Conservation (phyloP, 2,113 vertebrate genomes). For the Heterochromis multidens region DNA sequence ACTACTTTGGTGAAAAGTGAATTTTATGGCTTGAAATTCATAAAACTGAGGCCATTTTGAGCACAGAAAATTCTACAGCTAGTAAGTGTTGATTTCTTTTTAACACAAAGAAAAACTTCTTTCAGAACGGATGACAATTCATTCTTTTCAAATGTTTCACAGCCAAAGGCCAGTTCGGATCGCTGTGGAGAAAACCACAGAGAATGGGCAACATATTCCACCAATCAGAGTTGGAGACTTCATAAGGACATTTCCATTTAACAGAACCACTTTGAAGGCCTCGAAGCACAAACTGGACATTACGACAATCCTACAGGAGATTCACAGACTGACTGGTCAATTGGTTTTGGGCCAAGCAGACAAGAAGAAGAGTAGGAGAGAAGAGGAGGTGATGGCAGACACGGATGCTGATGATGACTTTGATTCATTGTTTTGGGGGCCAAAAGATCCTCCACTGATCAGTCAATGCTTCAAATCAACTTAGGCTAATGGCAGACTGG, state of each 20-base stretch:
- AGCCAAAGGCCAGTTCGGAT: not conserved
- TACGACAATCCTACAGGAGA: slow-evolving; percentile 71
- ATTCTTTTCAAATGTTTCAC: not conserved
- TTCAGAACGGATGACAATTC: not conserved
- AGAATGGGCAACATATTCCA: slow-evolving; percentile 30
- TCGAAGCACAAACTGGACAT: slow-evolving; percentile 68
- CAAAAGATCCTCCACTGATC: slow-evolving; percentile 58
- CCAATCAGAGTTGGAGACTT: slow-evolving; percentile 74
- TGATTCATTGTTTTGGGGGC: slow-evolving; percentile 67
- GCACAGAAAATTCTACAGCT: not conserved
- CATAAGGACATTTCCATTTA: slow-evolving; percentile 83
- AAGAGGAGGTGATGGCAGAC: not conserved
- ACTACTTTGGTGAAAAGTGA: not conserved
- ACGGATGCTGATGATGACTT: slow-evolving; percentile 16
- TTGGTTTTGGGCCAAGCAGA: slow-evolving; percentile 9
- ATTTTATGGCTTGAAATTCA: not conserved
- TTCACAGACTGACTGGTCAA: slow-evolving; percentile 67
- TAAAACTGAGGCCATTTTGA: not conserved
- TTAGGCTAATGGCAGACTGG: not conserved
- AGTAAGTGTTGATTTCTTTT: too few relatives aligned
- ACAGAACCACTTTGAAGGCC: slow-evolving; percentile 70
- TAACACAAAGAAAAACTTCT: not conserved
- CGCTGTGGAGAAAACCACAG: not conserved
- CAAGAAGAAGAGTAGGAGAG: slow-evolving; percentile 12
- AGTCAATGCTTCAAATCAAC: slow-evolving; percentile 33